Evolutionary conservation across 2,797 vertebrate species (phyloP), one percentile per base, ranked within the genome.

Genomic region (Danio choprae): DNA sequence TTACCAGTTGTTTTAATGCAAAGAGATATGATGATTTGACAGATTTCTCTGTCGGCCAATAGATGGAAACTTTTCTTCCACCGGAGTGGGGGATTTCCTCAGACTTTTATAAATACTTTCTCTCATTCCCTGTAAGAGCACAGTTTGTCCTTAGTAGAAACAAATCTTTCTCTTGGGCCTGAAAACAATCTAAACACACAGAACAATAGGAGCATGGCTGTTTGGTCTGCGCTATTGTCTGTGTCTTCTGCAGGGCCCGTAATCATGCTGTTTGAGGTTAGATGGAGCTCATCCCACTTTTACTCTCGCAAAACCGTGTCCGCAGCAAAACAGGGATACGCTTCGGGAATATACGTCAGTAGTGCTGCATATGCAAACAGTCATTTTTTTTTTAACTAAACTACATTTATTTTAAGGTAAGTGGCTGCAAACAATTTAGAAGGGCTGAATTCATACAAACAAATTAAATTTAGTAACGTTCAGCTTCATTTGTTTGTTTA

Each of bases 171-270:
- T 88, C 87, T 87, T 82, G 85, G 64, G 84, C 86, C 87, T 89
- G 79, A 89, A 85, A 89, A 90, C 85, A 86, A 80, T 83, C 86
- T 79, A 79, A 87, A 91, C 74, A 74, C 41, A 70, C 90, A 87
- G 86, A 83, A 86, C 55, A 84, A 81, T 86, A 80, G 86, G 88
- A 90, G 90, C 88, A 87, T 89, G 62, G 80, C 40, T 74, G 56
- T 85, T 88, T 86, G 88, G 86, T 84, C 90, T 89, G 84, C 85
- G 83, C 87, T 90, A 92, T 93, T 94, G 92, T 93, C 88, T 91
- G 92, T 91, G 93, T 92, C 41, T 69, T 93, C 89, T 88, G 87
- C 84, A 91, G 90, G 92, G 29, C 88, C 91, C 91, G 90, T 92
- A 94, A 94, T 94, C 90, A 93, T 84, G 90, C 64, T 80, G 82